These are phyloP conservation scores for Lampris megalopsis DNA, from an alignment of 2,113 vertebrate species.

Conservation along the genomic window DNA sequence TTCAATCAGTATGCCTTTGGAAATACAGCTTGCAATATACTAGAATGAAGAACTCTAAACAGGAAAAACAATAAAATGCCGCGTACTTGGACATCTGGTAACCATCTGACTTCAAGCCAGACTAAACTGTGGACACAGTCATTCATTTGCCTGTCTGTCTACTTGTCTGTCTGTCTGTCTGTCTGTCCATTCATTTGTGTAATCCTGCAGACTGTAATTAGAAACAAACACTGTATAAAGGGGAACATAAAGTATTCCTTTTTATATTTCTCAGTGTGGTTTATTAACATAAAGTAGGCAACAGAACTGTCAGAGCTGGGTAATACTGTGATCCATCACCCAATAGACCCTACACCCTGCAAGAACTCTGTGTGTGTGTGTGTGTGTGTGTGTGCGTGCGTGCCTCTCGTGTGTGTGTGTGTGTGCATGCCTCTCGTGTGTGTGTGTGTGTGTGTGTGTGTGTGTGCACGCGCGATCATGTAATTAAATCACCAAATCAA, in stretches of 20 bases:
- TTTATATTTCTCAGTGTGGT: conserved; percentile 5
- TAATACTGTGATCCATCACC: conserved; percentile 48
- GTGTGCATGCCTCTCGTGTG: conserved; percentile 2
- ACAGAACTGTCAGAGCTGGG: conserved; percentile 16
- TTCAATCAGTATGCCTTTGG: background rate
- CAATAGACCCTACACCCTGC: background rate
- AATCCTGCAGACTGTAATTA: background rate
- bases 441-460: conserved; percentile 32
- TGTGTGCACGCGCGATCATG: conserved; percentile 77
- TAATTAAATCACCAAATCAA: conserved; percentile 94
- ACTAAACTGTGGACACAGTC: background rate
- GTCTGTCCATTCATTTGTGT: background rate
- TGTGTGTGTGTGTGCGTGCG: conserved; percentile 38
- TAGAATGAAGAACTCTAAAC: background rate
- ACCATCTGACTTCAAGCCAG: background rate
- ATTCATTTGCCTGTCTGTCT: background rate
- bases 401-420: conserved; percentile 23
- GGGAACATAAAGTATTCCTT: background rate
- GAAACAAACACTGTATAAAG: background rate
- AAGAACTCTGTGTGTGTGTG: conserved; percentile 14
- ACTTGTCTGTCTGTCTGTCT: background rate
- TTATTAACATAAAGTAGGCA: conserved; percentile 29
- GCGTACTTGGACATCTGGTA: conserved; percentile 5
- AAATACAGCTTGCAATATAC: background rate
- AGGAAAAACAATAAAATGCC: background rate